Percentiles rank a stretch among this genome's conserved stretches.
These are phyloP conservation scores for Erpobdella octoculata DNA, from an alignment of 2,888 invertebrate species.

Conservation along the genomic window DNA sequence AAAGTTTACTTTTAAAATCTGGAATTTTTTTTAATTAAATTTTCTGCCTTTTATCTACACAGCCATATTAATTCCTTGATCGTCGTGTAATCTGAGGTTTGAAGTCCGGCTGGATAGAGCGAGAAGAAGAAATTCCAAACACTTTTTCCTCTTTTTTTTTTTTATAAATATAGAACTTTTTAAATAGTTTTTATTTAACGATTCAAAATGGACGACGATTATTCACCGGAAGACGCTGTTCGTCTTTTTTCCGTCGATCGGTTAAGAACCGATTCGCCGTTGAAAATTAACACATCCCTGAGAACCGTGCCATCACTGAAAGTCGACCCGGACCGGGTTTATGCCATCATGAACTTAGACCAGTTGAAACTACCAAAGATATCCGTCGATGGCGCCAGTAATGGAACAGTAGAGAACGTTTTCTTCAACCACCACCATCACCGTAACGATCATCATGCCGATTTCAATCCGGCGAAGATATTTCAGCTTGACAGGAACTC, in stretches of 20 bases:
- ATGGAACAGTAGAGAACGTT: not conserved
- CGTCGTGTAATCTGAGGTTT: no score
- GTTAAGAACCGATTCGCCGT: not conserved
- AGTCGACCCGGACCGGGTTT: slow-evolving; percentile 17
- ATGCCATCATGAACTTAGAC: slow-evolving; percentile 28
- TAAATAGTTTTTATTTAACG: no score
- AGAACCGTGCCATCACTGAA: slow-evolving; percentile 4
- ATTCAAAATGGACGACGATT: slow-evolving; percentile 31
- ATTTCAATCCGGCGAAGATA: slow-evolving; percentile 18
- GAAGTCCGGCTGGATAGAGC: no score
- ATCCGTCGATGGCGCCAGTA: not conserved
- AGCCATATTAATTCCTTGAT: no score
- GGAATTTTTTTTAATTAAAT: no score
- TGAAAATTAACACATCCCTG: not conserved
- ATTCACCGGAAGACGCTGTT: slow-evolving; percentile 33
- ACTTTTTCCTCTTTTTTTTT: no score
- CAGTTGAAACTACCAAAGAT: slow-evolving; percentile 10
- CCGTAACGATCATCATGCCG: not conserved
- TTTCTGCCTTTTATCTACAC: no score
- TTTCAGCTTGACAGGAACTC: slow-evolving; percentile 4
- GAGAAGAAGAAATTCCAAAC: no score
- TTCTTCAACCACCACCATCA: not conserved
- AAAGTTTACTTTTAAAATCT: no score
- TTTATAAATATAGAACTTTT: no score
- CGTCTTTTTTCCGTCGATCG: slow-evolving; percentile 24